A percentile compares a stretch with the other conserved stretches of the same genome.
Evolutionary conservation across 64 coral and sea anemone genomes (phyloP).

Genomic region (Acropora yongei): DNA sequence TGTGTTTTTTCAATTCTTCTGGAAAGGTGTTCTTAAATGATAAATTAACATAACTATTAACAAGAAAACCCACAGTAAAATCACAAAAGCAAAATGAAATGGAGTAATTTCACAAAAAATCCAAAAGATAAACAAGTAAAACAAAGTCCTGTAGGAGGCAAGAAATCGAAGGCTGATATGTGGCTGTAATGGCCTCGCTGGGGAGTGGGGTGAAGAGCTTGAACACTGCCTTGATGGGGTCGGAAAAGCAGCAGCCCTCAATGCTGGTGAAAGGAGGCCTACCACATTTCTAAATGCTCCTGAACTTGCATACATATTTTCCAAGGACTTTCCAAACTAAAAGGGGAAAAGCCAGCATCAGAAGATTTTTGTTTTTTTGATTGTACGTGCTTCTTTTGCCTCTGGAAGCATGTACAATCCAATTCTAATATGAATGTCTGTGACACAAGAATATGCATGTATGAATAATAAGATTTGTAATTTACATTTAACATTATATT

Average conservation of each 20-base stretch:
- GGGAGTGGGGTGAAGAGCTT: conserved; percentile 22
- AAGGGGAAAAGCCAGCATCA: neutral
- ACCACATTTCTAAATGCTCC: conserved; percentile 44
- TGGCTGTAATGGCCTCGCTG: conserved; percentile 33
- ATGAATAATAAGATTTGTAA: too few relatives aligned
- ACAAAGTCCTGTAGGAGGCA: conserved; percentile 85
- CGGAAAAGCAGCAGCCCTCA: conserved; percentile 53
- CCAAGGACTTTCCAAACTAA: conserved; percentile 53
- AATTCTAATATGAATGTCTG: too few relatives aligned
- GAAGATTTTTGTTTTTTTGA: neutral
- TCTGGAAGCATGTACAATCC: neutral
- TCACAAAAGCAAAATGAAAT: conserved; percentile 40
- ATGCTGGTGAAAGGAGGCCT: conserved; percentile 69
- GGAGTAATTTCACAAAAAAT: conserved; percentile 66
- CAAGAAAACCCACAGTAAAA: conserved; percentile 68
- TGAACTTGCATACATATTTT: conserved; percentile 34
- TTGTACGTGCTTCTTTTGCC: neutral
- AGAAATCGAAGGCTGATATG: conserved; percentile 90
- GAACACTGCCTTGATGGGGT: conserved; percentile 55
- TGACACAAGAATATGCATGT: too few relatives aligned
- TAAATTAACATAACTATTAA: conserved; percentile 58
- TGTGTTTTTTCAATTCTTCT: neutral
- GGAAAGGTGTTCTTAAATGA: conserved; percentile 44
- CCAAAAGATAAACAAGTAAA: conserved; percentile 72
- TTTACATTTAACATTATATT: too few relatives aligned